phyloP scores from a whole-genome alignment of 2,888 invertebrate species.

The Deroplatys truncata region DNA sequence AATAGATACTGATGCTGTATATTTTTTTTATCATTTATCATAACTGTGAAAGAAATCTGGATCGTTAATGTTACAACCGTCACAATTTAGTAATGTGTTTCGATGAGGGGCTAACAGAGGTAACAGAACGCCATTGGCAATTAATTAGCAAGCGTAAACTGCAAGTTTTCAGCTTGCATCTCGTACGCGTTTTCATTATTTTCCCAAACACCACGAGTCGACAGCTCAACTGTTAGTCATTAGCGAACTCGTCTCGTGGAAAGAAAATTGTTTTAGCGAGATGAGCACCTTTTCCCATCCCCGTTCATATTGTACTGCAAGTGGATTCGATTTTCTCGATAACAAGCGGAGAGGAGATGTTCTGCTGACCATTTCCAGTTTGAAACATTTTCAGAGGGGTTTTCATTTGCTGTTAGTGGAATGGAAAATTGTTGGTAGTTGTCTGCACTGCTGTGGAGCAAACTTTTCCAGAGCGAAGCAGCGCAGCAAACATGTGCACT shows the following conservation, averaged over 20 bases:
- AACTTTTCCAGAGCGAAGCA: background rate
- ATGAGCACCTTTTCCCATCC: background rate
- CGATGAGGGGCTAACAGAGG: too few relatives aligned
- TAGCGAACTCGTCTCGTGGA: background rate
- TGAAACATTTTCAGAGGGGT: background rate
- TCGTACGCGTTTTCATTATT: too few relatives aligned
- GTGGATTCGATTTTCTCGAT: background rate
- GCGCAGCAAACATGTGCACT: background rate
- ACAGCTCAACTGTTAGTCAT: background rate
- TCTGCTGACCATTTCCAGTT: background rate
- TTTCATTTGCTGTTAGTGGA: background rate
- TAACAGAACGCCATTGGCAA: too few relatives aligned
- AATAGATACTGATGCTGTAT: too few relatives aligned
- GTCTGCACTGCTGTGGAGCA: background rate
- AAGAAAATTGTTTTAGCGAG: background rate
- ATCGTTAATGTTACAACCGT: too few relatives aligned
- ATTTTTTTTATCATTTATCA: too few relatives aligned
- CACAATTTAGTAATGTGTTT: too few relatives aligned
- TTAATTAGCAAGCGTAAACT: too few relatives aligned
- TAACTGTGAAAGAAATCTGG: too few relatives aligned
- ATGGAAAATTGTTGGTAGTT: background rate
- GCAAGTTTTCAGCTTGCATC: too few relatives aligned
- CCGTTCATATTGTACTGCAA: background rate
- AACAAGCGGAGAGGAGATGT: background rate
- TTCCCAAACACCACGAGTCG: background rate